Evolutionary conservation across 2,113 vertebrate species (phyloP).

Genomic region (Phylloscopus whistleri): DNA sequence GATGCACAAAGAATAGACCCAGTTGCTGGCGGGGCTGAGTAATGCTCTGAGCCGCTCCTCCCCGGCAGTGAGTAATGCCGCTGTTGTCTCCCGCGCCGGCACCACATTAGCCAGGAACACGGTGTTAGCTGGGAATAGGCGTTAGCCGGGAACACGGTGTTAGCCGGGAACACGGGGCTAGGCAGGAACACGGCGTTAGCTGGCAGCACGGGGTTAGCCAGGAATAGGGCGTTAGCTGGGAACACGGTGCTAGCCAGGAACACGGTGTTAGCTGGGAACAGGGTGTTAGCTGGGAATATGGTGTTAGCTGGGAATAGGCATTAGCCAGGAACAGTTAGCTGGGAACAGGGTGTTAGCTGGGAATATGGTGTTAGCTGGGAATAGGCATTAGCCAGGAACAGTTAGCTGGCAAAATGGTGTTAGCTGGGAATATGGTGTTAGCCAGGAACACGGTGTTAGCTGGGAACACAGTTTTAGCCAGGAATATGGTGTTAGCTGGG

Average conservation of each 20-base stretch:
- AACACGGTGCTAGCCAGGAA: background rate
- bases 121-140: background rate
- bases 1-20: background rate
- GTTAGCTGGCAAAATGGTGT: no score
- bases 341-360: no score
- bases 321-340: no score
- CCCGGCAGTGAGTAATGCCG: conserved; percentile 44
- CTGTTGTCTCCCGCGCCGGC: background rate
- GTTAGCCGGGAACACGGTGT: background rate
- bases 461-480: no score
- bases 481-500: no score
- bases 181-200: fast-evolving
- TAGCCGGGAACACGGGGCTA: fast-evolving
- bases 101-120: background rate
- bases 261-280: background rate
- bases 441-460: no score
- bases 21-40: conserved; percentile 47
- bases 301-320: no score
- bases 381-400: no score
- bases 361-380: no score
- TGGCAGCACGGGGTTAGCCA: background rate
- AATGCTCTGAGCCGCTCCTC: conserved; percentile 50
- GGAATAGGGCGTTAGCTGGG: background rate
- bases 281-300: no score
- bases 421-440: no score